Evolutionary conservation across 1,140 invertebrate species (phyloP), one percentile per base, ranked within the genome.

Genomic region (Heliothis subflexa): DNA sequence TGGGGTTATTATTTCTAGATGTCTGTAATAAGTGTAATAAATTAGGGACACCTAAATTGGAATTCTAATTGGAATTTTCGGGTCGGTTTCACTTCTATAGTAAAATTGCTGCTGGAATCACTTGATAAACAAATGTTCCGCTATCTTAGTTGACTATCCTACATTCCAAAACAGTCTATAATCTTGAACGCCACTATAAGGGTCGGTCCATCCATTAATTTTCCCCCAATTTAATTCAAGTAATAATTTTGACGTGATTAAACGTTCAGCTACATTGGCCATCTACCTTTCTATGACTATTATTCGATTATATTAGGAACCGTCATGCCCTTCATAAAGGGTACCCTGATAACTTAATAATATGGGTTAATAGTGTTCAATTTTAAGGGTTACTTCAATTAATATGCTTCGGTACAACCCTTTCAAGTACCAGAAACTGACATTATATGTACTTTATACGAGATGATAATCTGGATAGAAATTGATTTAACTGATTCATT

Each of bases 301-400:
- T 50, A 70, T 70, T 54, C 18, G 52, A 70, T 71, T 55, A 54
- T 52, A 55, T 16, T 50, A 40, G 16, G 50, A 33, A 11, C 1
- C 11, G n/a, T 40, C 16, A 47, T 47, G 12, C 66, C 28, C 25
- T 5, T 70, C 52, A 50, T 40, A 11, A 50, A 52, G 21, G 66
- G 21, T n/a, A 70, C 47, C 47, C 47, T 28, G 18, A 14, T 71
- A 71, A 71, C 28, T 71, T 28, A 10, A 55, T 55, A 33, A 54
- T 18, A 25, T 54, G 28, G 68, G 50, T 71, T 71, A 55, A 71
- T 71, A 25, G 33, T 47, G 45, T 66, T 21, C 62, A 54, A 71
- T 71, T 71, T 33, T 18, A 16, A 33, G 50, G 68, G 14, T 40
- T 40, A 28, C 25, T 21, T 50, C 40, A 50, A 49, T 54, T 71